These are phyloP conservation scores for Caenorhabditis parvicauda DNA, from an alignment of 2,888 invertebrate species.

Conservation along the genomic window DNA sequence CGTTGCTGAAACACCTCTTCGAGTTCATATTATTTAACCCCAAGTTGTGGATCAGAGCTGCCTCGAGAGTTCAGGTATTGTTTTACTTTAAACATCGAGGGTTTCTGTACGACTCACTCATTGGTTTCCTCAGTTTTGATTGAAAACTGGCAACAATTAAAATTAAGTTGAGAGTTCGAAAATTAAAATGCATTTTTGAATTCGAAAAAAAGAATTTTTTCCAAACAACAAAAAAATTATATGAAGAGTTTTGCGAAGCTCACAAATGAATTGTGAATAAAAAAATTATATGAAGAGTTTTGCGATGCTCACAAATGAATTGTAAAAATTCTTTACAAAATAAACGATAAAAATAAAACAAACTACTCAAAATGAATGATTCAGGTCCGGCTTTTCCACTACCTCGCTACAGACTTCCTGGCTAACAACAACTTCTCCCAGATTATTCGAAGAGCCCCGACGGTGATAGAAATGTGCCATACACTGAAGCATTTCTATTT, in stretches of 20 bases:
- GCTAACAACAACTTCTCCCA: slow-evolving; percentile 80
- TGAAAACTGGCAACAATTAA: too few species aligned
- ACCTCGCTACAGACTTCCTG: slow-evolving; percentile 96
- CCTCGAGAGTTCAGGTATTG: slow-evolving; percentile 75
- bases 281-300: too few species aligned
- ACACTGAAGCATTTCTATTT: slow-evolving; percentile 98
- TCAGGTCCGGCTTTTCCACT: slow-evolving; percentile 77
- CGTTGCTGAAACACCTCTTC: slow-evolving; percentile 77
- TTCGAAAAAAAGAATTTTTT: slow-evolving; percentile 3
- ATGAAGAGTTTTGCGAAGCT: too few species aligned
- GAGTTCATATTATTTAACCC: slow-evolving; percentile 99
- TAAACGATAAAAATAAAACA: neutral
- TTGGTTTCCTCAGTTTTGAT: neutral
- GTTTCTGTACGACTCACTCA: neutral
- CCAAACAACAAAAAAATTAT: too few species aligned
- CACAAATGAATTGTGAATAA: too few species aligned
- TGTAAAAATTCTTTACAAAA: neutral
- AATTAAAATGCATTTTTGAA: neutral
- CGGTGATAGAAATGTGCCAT: slow-evolving; percentile 88
- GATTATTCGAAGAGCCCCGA: slow-evolving; percentile 80
- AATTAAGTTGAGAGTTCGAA: neutral
- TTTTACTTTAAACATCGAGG: too few species aligned
- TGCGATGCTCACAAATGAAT: neutral
- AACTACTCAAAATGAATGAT: neutral
- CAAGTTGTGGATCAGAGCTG: slow-evolving; percentile 96